Percentiles rank a stretch among this genome's conserved stretches.
Evolutionary conservation across 2,888 invertebrate species (phyloP).

Genomic region (Prionchulus punctatus): DNA sequence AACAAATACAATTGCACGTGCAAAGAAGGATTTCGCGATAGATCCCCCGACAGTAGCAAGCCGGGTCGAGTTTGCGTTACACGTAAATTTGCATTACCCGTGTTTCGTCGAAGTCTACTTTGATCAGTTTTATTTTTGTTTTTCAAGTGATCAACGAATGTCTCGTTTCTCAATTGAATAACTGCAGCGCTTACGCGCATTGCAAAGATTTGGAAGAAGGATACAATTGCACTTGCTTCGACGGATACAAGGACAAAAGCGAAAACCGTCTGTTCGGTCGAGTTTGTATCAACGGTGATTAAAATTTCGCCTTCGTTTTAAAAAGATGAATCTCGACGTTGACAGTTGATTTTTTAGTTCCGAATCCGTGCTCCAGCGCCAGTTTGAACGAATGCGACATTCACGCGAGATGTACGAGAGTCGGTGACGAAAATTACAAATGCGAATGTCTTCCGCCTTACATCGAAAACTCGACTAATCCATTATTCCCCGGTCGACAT

Average conservation of each 20-base stretch:
- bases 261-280: background rate
- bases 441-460: slow-evolving; percentile 25
- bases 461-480: slow-evolving; percentile 24
- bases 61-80: slow-evolving; percentile 9
- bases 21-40: slow-evolving; percentile 6
- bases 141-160: slow-evolving; percentile 24
- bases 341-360: slow-evolving; percentile 22
- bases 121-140: background rate
- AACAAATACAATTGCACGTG: slow-evolving; percentile 9
- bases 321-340: too few relatives aligned
- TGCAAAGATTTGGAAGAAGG: slow-evolving; percentile 21
- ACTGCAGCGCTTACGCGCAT: slow-evolving; percentile 26
- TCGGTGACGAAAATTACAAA: slow-evolving; percentile 18
- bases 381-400: slow-evolving; percentile 26
- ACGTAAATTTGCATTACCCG: too few relatives aligned
- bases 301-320: too few relatives aligned
- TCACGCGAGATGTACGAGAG: slow-evolving; percentile 27
- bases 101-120: too few relatives aligned
- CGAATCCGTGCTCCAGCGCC: slow-evolving; percentile 15
- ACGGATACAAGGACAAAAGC: slow-evolving; percentile 5
- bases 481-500: slow-evolving; percentile 21
- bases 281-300: background rate
- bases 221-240: slow-evolving; percentile 6
- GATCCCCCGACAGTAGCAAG: background rate
- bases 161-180: slow-evolving; percentile 25